phyloP scores from a whole-genome alignment of 2,113 vertebrate species.

The Stigmatopora argus region DNA sequence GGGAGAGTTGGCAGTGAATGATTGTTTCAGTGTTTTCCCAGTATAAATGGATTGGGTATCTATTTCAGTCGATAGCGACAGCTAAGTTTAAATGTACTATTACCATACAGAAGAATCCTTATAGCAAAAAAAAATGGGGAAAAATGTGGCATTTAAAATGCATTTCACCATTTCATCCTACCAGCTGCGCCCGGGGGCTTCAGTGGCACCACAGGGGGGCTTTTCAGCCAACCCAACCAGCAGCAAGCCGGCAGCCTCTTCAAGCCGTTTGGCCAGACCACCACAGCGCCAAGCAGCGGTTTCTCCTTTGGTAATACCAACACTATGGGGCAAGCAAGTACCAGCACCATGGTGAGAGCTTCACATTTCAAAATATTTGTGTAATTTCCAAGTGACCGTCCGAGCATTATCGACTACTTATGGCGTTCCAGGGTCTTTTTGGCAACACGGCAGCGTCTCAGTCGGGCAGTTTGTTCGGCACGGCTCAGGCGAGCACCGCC shows the following conservation, averaged over 20 bases:
- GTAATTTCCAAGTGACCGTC: no score
- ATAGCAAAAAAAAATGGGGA: no score
- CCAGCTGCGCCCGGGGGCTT: constrained; percentile 75
- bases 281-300: constrained; percentile 80
- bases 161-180: not conserved
- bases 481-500: constrained; percentile 81
- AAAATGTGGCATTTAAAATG: no score
- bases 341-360: constrained; percentile 79
- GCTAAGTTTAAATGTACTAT: no score
- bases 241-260: constrained; percentile 75
- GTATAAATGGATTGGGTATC: no score
- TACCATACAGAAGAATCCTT: no score
- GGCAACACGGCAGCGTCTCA: constrained; percentile 82
- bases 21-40: not conserved
- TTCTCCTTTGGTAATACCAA: constrained; percentile 86
- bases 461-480: constrained; percentile 80
- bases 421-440: constrained; percentile 80
- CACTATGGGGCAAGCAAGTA: constrained; percentile 83
- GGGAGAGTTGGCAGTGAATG: not conserved
- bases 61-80: no score
- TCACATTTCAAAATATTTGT: no score
- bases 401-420: no score
- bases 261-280: constrained; percentile 86
- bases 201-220: constrained; percentile 73
- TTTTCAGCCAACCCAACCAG: constrained; percentile 74